A percentile compares a stretch with the other conserved stretches of the same genome.
These are phyloP conservation scores for Darevskia mixta DNA, from an alignment of 2,797 vertebrate species.

Conservation along the genomic window DNA sequence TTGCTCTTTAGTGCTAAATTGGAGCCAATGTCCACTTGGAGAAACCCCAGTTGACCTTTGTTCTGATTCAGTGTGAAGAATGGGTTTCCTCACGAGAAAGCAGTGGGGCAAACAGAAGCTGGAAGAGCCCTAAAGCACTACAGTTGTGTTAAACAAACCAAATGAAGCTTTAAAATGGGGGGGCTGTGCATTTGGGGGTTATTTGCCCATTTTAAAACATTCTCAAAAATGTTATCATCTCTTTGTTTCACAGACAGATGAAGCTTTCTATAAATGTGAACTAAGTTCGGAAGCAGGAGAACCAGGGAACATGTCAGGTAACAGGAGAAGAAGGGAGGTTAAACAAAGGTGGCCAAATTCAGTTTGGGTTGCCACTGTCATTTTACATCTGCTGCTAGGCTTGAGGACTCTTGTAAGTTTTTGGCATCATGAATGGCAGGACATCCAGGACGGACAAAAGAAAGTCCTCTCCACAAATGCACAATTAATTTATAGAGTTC, in stretches of 20 bases:
- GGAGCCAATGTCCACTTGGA: no score
- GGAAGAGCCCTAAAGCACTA: background rate
- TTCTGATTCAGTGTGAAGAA: no score
- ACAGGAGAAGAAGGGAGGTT: background rate
- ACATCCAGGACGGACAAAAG: background rate
- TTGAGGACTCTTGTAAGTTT: no score
- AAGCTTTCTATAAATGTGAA: constrained; percentile 34
- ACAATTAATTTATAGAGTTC: background rate
- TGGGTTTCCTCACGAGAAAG: no score
- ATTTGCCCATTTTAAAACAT: background rate
- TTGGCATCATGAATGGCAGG: background rate
- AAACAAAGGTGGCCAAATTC: background rate
- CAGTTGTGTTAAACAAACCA: background rate
- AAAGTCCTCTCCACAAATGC: background rate
- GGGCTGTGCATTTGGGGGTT: background rate
- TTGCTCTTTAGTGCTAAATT: no score
- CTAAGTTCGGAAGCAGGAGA: background rate
- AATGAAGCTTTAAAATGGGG: background rate
- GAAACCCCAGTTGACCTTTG: no score
- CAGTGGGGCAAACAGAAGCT: no score
- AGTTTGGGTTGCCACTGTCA: background rate
- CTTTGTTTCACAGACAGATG: background rate
- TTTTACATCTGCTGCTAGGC: background rate
- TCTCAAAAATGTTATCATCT: background rate
- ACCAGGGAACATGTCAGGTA: constrained; percentile 53